Base-by-base conservation (phyloP, 2,797 vertebrate genomes). In the Threskiornis aethiopicus region DNA sequence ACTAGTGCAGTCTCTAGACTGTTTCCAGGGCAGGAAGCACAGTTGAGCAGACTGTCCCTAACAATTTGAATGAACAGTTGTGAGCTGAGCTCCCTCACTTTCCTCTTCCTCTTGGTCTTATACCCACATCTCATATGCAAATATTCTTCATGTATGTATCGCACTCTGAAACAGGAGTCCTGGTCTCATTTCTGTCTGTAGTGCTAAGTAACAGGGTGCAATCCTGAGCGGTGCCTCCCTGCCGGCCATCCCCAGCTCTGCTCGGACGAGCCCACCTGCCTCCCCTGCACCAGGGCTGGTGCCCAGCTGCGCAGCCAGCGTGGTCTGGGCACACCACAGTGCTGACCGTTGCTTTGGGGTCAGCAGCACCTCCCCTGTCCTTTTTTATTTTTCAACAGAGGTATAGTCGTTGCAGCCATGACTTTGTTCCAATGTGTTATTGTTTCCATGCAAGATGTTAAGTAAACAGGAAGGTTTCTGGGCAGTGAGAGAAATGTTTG, bases 231-330 rank as follows among this genome's bases (percentile, higher is more conserved):
- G 13, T 37, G 46, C 26, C 41, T 22, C 69, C 29, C 21, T 2
- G 19, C 19, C 5, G 0, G 13, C 33, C 21, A 22, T 9, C 21
- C 9, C 10, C 62, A 35, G 41, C 62, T 44, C n/a, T 33, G 67
- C 52, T 22, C 0, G 0, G 26, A 39, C 2, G 4, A n/a, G 28
- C 2, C 2, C 18, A 11, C 33, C 39, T 7, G 5, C 13, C 3
- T 11, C 12, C 18, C 37, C 28, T 5, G 10, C 1, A 0, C 37
- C 6, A 3, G 4, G 4, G 17, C 78, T 9, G 52, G 11, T 11
- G 42, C 31, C 26, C 11, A 9, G 62, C 46, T 4, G 1, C 3
- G 26, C 37, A 10, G 16, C 52, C 41, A 4, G 31, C 5, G 3
- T 28, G 28, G 6, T 16, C 59, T 22, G 39, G 67, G 18, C 51